Evolutionary conservation across 2,113 vertebrate genomes (phyloP).

Genomic region (Silurus glanis): DNA sequence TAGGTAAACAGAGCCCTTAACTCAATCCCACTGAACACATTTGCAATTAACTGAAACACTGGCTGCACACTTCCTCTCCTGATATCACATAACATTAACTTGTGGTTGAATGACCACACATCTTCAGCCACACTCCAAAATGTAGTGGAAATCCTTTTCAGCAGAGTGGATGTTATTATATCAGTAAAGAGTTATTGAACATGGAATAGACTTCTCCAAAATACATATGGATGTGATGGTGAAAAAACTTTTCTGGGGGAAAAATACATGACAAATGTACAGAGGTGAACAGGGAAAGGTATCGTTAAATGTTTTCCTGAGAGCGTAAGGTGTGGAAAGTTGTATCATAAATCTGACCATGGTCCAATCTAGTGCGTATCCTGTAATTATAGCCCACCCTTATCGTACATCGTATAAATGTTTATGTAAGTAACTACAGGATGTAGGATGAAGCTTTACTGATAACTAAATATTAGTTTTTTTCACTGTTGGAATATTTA

Average conservation of each 20-base stretch:
- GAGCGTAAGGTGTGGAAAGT: not conserved
- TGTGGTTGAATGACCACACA: not conserved
- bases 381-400: not conserved
- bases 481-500: not conserved
- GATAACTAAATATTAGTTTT: not conserved
- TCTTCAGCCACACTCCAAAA: not conserved
- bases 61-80: not conserved
- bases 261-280: not conserved
- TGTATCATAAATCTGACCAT: not conserved
- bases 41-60: not conserved
- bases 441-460: constrained; percentile 1
- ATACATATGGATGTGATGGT: not conserved
- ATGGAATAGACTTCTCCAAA: not conserved
- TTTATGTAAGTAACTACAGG: not conserved
- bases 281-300: not conserved
- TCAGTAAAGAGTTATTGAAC: not conserved
- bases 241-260: not conserved
- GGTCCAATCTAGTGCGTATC: not conserved
- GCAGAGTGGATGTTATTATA: not conserved
- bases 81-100: not conserved
- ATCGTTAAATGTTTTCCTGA: not conserved
- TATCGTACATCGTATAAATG: not conserved
- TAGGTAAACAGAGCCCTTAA: not conserved
- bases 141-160: not conserved
- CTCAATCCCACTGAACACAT: not conserved